These are phyloP conservation scores for Cheirogaleus medius DNA, from an alignment of 2,113 vertebrate genomes.

Conservation along the genomic window DNA sequence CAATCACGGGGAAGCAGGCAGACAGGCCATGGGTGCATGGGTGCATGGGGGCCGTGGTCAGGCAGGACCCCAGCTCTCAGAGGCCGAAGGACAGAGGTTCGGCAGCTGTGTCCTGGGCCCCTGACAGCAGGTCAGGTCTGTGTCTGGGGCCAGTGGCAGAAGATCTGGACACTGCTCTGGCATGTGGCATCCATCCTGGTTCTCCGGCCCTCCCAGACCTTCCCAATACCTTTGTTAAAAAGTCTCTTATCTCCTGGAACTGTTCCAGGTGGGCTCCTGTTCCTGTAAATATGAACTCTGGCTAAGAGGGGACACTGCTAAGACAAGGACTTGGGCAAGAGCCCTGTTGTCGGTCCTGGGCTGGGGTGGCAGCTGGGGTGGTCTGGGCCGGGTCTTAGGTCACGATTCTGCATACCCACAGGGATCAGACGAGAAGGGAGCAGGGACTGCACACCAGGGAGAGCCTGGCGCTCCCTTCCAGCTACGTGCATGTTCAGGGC, in stretches of 20 bases:
- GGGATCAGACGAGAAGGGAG: not conserved
- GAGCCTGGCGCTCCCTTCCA: not conserved
- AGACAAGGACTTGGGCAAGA: not conserved
- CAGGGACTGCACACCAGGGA: not conserved
- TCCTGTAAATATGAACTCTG: not conserved
- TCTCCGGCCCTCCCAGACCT: not conserved
- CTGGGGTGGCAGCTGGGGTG: not conserved
- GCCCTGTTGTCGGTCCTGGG: not conserved
- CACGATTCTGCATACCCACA: not conserved
- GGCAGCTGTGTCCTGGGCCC: not conserved
- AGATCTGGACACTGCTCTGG: not conserved
- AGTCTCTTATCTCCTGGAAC: not conserved
- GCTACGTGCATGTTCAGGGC: not conserved
- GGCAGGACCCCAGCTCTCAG: not conserved
- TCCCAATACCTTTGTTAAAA: not conserved
- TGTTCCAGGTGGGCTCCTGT: not conserved
- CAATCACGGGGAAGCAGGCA: not conserved
- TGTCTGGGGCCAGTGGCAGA: not conserved
- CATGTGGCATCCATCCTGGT: not conserved
- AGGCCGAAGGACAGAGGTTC: not conserved
- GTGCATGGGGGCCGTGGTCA: rapidly evolving
- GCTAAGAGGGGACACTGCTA: not conserved
- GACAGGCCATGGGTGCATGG: not conserved
- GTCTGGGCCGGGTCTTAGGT: not conserved
- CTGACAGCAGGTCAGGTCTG: not conserved